A percentile compares a stretch with the other conserved stretches of the same genome.
Evolutionary conservation across 1,140 invertebrate species (phyloP).

Genomic region (Drosophila bipectinata): DNA sequence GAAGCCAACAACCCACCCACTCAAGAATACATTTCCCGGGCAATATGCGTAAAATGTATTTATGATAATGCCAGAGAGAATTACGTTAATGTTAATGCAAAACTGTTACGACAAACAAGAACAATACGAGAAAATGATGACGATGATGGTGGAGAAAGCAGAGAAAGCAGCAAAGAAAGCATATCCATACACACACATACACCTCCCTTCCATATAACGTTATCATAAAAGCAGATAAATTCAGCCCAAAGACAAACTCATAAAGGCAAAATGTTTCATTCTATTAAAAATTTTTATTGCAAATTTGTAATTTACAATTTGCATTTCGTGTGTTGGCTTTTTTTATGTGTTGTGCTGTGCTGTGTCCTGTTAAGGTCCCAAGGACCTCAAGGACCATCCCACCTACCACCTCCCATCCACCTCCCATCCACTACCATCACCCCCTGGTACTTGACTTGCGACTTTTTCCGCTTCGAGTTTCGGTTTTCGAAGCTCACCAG

Average conservation of each 20-base stretch:
- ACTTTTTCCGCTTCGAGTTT: conserved; percentile 45
- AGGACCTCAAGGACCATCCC: background rate
- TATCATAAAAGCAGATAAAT: conserved; percentile 84
- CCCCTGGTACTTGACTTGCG: conserved; percentile 60
- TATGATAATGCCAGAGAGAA: conserved; percentile 83
- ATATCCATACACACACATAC: background rate
- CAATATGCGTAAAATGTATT: conserved; percentile 83
- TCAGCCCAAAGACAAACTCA: conserved; percentile 77
- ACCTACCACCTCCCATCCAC: background rate
- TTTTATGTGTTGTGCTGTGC: conserved; percentile 42
- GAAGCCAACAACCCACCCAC: background rate
- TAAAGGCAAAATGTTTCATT: conserved; percentile 84
- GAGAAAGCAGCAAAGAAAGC: background rate
- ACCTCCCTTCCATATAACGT: conserved; percentile 41
- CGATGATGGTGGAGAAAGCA: conserved; percentile 26
- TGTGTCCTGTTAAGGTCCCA: conserved; percentile 6
- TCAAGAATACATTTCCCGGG: conserved; percentile 10
- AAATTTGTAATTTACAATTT: conserved; percentile 84
- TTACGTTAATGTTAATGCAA: conserved; percentile 83
- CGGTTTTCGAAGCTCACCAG: background rate
- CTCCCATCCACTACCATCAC: background rate
- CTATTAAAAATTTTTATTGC: conserved; percentile 84
- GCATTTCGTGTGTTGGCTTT: conserved; percentile 78
- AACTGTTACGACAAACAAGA: conserved; percentile 81
- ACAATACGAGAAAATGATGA: conserved; percentile 75